Evolutionary conservation across 2,113 vertebrate genomes (phyloP).

Genomic region (Otis tarda): DNA sequence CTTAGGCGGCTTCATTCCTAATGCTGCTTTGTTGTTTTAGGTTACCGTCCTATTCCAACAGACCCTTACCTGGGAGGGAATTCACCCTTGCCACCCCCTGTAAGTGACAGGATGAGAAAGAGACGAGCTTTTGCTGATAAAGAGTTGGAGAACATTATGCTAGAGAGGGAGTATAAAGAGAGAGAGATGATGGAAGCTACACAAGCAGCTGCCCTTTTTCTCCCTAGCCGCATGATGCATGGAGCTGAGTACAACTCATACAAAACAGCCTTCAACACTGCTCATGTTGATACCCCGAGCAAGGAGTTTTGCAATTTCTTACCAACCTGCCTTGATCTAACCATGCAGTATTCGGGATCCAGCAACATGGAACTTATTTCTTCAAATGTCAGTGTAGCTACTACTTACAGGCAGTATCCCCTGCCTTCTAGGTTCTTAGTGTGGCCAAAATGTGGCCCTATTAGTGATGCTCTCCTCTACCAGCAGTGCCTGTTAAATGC

Average conservation of each 20-base stretch:
- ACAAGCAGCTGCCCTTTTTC: slow-evolving; percentile 85
- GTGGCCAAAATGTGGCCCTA: slow-evolving; percentile 88
- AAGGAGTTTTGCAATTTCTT: slow-evolving; percentile 90
- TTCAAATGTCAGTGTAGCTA: slow-evolving; percentile 93
- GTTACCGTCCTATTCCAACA: slow-evolving; percentile 90
- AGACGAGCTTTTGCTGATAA: slow-evolving; percentile 97
- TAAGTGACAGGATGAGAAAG: slow-evolving; percentile 98
- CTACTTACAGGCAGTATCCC: slow-evolving; percentile 94
- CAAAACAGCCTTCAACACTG: slow-evolving; percentile 83
- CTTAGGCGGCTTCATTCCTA: background rate
- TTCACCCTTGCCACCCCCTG: slow-evolving; percentile 86
- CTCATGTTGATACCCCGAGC: slow-evolving; percentile 74
- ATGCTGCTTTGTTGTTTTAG: slow-evolving; percentile 71
- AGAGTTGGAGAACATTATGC: slow-evolving; percentile 97
- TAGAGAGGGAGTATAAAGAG: slow-evolving; percentile 97
- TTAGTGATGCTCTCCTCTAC: slow-evolving; percentile 89
- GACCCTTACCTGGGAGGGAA: slow-evolving; percentile 86
- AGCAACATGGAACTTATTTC: slow-evolving; percentile 94
- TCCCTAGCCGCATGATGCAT: slow-evolving; percentile 83
- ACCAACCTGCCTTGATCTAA: slow-evolving; percentile 88
- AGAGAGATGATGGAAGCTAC: slow-evolving; percentile 91
- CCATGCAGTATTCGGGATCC: slow-evolving; percentile 87
- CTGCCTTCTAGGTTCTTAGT: slow-evolving; percentile 86
- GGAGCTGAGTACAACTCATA: slow-evolving; percentile 88
- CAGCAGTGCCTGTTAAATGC: slow-evolving; percentile 93